Evolutionary conservation across 2,888 invertebrate species (phyloP).

Genomic region (Notodonta ziczac): DNA sequence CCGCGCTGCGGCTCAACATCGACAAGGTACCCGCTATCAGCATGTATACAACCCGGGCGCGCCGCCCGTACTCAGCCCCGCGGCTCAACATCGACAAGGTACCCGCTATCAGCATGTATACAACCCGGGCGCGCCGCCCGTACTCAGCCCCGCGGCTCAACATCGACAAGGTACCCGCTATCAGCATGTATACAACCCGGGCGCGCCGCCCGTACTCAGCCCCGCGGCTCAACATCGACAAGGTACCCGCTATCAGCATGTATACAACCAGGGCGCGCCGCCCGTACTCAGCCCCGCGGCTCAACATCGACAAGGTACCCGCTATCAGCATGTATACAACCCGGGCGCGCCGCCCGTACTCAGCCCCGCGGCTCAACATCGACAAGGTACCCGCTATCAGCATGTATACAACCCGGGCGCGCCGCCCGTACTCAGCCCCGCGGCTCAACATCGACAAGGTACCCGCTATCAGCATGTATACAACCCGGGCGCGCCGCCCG

Average conservation of each 20-base stretch:
- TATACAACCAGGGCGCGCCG: slow-evolving; percentile 89
- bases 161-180: too few species aligned
- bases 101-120: too few species aligned
- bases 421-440: slow-evolving; percentile 85
- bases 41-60: slow-evolving; percentile 91
- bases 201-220: slow-evolving; percentile 86
- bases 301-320: too few species aligned
- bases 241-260: too few species aligned
- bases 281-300: slow-evolving; percentile 83
- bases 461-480: too few species aligned
- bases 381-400: too few species aligned
- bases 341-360: slow-evolving; percentile 89
- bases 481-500: slow-evolving; percentile 90
- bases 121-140: slow-evolving; percentile 90
- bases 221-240: slow-evolving; percentile 71
- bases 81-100: slow-evolving; percentile 74
- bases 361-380: slow-evolving; percentile 70
- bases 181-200: too few species aligned
- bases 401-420: slow-evolving; percentile 91
- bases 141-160: slow-evolving; percentile 76
- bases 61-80: slow-evolving; percentile 85
- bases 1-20: slow-evolving; percentile 69
- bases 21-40: too few species aligned
- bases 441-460: slow-evolving; percentile 74
- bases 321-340: too few species aligned